Evolutionary conservation across 2,113 vertebrate species (phyloP), one percentile per base, ranked within the genome.

Genomic region (Phalacrocorax aristotelis): DNA sequence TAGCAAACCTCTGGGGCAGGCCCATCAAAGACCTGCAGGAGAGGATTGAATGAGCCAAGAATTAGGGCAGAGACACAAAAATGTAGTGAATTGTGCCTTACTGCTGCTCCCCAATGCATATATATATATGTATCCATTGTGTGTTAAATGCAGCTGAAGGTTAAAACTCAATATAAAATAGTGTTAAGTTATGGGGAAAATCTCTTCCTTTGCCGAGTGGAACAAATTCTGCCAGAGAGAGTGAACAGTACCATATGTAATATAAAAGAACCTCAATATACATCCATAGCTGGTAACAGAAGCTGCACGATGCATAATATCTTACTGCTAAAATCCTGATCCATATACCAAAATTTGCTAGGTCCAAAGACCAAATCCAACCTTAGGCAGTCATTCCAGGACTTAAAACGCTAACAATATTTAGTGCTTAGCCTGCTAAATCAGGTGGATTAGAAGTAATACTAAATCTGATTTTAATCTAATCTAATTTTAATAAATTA

Each of bases 21-120:
- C 44, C 49, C 58, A 68, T 83, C 58, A 30, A 86, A 93, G 83
- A 83, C 75, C 90, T 88, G 64, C 29, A 94, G 71, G 40, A 85
- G 48, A 86, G 51, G 42, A 93, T 19, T 49, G 75, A 90, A 66
- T 70, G 42, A 93, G 54, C 58, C 79, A 91, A 49, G 60, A 94
- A 88, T 51, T 88, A 86, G 85, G 82, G 46, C 75, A 95, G 70
- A 90, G 66, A 79, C 74, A 95, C 64, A 87, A 89, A 89, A 70
- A 44, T 36, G 46, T 58, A 80, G 49, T 54, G 46, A 80, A 46
- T n/a, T 76, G 58, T 0, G 0, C 57, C 64, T 38, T 76, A 57
- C 18, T 65, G 65, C 54, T 15, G 10, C 57, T 90, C 54, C 54
- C 22, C 36, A 77, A 20, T 79, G n/a, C 25, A 62, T 48, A 34